Evolutionary conservation across 2,797 vertebrate genomes (phyloP), one percentile per base, ranked within the genome.

Genomic region (Mormyrops boulengeri): DNA sequence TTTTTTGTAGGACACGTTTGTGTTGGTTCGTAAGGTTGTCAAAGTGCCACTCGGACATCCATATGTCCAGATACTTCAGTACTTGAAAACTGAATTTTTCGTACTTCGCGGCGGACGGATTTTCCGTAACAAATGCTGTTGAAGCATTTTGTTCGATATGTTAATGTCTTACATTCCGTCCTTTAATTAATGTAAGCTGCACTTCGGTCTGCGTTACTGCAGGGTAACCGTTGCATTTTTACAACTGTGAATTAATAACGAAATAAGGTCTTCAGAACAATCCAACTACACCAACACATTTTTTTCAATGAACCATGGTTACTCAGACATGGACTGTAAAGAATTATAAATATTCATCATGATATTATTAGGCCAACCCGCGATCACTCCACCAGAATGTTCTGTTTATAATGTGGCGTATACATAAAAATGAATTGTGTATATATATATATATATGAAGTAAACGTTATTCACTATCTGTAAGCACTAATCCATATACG

Each of bases 121-220:
- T 57, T 88, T 73, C 87, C 34, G 85, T 88, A 50, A 87, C 62
- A 87, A 90, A 90, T 93, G 91, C 93, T 94, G 93, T 57, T 91
- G 88, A 92, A 92, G 91, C 91, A 92, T 91, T 57, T 92, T 89
- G 77, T 88, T 89, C 93, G 91, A 88, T 93, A 93, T 93, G 53
- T 93, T 89, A 93, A 91, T 60, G 91, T 91, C 89, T 88, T 62
- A 88, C 73, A 66, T 73, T 89, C 90, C 80, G 89, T 62, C 49
- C 66, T 17, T 88, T 87, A 80, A 82, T 3, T 86, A 69, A 82
- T 19, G 52, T 47, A 82, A 82, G 47, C 50, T 53, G 41, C 26
- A 73, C 22, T 49, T 52, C 47, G 2, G 47, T 50, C 47, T 85
- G 22, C 22, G n/a, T 52, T 49, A 34, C 44, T 49, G 44, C 19